Percentiles rank a stretch among this genome's conserved stretches.
phyloP scores from a whole-genome alignment of 2,888 invertebrate species.

The Torymus aiolomorphi region DNA sequence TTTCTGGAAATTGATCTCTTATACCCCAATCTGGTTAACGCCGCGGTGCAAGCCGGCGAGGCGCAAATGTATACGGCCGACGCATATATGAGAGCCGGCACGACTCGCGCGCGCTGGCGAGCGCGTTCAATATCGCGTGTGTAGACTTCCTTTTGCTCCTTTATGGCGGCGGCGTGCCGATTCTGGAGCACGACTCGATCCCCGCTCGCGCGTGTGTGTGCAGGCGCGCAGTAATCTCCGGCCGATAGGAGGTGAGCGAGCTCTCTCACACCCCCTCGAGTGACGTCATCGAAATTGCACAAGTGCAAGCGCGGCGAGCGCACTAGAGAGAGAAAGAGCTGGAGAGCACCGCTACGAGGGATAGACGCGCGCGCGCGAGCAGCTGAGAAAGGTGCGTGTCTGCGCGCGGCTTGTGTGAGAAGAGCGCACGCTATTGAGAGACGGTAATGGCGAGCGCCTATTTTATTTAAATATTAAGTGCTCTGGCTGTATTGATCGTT shows the following conservation, averaged over 20 bases:
- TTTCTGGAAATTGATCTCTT: conserved; percentile 54
- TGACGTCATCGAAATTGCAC: conserved; percentile 49
- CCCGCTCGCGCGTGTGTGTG: background rate
- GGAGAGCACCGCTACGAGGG: conserved; percentile 15
- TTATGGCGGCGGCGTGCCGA: conserved; percentile 29
- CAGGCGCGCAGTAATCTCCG: background rate
- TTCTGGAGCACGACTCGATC: conserved; percentile 49
- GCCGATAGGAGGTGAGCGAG: too few species aligned
- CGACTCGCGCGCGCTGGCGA: too few species aligned
- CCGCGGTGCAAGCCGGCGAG: background rate
- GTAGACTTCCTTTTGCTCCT: conserved; percentile 3
- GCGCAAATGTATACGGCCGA: conserved; percentile 9
- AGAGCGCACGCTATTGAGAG: background rate
- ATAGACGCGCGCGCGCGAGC: conserved; percentile 6
- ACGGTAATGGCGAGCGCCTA: background rate
- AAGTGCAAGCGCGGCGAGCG: conserved; percentile 8
- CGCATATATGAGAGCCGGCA: conserved; percentile 15
- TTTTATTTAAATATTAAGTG: conserved; percentile 12
- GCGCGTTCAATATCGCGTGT: too few species aligned
- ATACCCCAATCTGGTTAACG: conserved; percentile 52
- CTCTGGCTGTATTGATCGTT: background rate
- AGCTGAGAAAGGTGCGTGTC: too few species aligned
- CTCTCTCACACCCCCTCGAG: conserved; percentile 11
- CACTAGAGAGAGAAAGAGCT: too few species aligned
- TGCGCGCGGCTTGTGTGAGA: too few species aligned